Evolutionary conservation across 2,888 invertebrate genomes (phyloP), one percentile per base, ranked within the genome.

Genomic region (Thera britannica): DNA sequence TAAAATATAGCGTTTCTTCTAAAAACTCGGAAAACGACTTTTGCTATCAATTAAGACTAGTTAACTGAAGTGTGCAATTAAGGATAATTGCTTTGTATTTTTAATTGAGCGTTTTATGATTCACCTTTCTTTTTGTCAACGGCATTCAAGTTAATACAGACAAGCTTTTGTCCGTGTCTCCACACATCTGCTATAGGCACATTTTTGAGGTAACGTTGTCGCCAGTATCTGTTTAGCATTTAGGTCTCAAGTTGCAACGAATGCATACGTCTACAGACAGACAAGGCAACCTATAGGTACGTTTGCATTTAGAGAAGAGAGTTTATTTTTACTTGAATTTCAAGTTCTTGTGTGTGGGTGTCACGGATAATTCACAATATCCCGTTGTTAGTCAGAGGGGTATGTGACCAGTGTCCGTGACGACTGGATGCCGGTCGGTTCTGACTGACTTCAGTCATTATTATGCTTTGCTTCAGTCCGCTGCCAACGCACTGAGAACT

Each of bases 321-420:
- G 62, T 62, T 62, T 58, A 59, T 68, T 63, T 66, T 71, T 63
- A 68, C 63, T 65, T 68, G 67, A 60, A 68, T 60, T 65, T 52
- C 63, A 57, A 48, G 64, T 68, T 67, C 64, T 67, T 56, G 59
- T 70, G 83, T 79, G 86, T 89, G 85, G 87, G 88, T 84, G 90
- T 87, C 84, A 82, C 83, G 81, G 83, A 88, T 92, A 92, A 92
- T 90, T 89, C 90, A 91, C 89, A 78, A 85, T 87, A 89, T 92
- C 92, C 91, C 88, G 91, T 90, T 88, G 86, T 86, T 82, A 80
- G 80, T 80, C 83, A 77, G 87, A 88, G 88, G 85, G 85, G 83
- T 84, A 84, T 83, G 62, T 87, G 87, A 79, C 75, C 87, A 89
- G 72, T 77, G 67, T 77, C 73, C 90, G 84, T 89, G 88, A 88